Evolutionary conservation across 2,888 invertebrate genomes (phyloP).

Genomic region (Parnassius smintheus): DNA sequence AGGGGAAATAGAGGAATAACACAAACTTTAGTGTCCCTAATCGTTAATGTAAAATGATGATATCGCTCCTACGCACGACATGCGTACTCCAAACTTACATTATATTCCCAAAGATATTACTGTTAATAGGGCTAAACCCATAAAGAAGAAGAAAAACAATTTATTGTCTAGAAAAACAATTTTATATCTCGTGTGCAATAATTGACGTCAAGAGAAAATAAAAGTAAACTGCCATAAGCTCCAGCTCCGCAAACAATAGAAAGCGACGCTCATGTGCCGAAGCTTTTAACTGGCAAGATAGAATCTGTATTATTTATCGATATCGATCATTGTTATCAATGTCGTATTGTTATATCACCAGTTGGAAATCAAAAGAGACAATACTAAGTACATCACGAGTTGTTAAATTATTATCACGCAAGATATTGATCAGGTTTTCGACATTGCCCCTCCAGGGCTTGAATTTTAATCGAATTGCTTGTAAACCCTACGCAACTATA

Average conservation of each 20-base stretch:
- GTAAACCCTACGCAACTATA: conserved; percentile 17
- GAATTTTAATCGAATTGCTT: conserved; percentile 26
- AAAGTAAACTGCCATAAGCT: conserved; percentile 17
- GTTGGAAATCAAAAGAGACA: conserved; percentile 25
- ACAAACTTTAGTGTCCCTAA: too few species aligned
- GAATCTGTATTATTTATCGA: conserved; percentile 27
- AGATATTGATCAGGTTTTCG: conserved; percentile 26
- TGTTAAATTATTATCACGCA: conserved; percentile 28
- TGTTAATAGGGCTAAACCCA: too few species aligned
- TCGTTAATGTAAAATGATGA: too few species aligned
- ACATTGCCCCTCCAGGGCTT: conserved; percentile 16
- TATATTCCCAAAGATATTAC: too few species aligned
- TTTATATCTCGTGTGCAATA: conserved; percentile 3
- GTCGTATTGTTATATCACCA: conserved; percentile 25
- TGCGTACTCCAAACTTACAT: too few species aligned
- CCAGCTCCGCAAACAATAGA: conserved; percentile 23
- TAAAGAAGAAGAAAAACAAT: not conserved
- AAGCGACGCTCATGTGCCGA: conserved; percentile 20
- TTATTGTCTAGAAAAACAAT: conserved; percentile 3
- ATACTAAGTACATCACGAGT: conserved; percentile 25
- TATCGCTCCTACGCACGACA: too few species aligned
- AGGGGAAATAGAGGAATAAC: too few species aligned
- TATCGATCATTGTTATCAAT: conserved; percentile 24
- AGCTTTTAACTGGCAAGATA: conserved; percentile 22
- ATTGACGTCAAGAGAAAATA: conserved; percentile 14